Evolutionary conservation across 2,797 vertebrate species (phyloP).

Genomic region (Takifugu ocellatus): DNA sequence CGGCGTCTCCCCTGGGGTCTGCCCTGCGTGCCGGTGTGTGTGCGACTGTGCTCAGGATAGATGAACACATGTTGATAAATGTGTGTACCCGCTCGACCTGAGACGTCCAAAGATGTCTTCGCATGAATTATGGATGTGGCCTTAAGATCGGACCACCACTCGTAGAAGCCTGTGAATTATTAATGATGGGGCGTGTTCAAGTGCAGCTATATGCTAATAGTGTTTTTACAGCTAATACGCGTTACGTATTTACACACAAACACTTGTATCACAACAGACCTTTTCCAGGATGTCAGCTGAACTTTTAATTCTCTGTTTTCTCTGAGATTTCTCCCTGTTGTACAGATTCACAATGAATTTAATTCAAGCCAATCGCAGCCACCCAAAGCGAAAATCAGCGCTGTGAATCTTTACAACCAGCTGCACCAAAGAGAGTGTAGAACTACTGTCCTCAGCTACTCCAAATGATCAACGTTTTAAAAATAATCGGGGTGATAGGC

Average conservation of each 20-base stretch:
- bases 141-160: slow-evolving; percentile 53
- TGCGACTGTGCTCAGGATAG: background rate
- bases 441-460: slow-evolving; percentile 23
- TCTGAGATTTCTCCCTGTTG: slow-evolving; percentile 53
- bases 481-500: slow-evolving; percentile 57
- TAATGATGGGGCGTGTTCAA: slow-evolving; percentile 29
- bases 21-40: background rate
- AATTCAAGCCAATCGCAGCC: slow-evolving; percentile 4
- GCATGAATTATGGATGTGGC: slow-evolving; percentile 63
- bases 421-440: slow-evolving; percentile 2
- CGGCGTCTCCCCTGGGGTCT: slow-evolving; percentile 14
- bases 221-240: slow-evolving; percentile 6
- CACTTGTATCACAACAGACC: background rate
- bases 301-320: slow-evolving; percentile 41
- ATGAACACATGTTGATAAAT: slow-evolving; percentile 20
- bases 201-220: slow-evolving; percentile 10
- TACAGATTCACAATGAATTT: slow-evolving; percentile 59
- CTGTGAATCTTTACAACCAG: slow-evolving; percentile 62
- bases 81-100: slow-evolving; percentile 16
- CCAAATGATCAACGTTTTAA: slow-evolving; percentile 21
- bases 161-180: slow-evolving; percentile 55
- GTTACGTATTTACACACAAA: background rate
- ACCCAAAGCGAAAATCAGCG: slow-evolving; percentile 5
- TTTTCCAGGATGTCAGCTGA: slow-evolving; percentile 15
- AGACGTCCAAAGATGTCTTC: slow-evolving; percentile 46